phyloP scores from a whole-genome alignment of 1,140 invertebrate species.

The Bombus breviceps region DNA sequence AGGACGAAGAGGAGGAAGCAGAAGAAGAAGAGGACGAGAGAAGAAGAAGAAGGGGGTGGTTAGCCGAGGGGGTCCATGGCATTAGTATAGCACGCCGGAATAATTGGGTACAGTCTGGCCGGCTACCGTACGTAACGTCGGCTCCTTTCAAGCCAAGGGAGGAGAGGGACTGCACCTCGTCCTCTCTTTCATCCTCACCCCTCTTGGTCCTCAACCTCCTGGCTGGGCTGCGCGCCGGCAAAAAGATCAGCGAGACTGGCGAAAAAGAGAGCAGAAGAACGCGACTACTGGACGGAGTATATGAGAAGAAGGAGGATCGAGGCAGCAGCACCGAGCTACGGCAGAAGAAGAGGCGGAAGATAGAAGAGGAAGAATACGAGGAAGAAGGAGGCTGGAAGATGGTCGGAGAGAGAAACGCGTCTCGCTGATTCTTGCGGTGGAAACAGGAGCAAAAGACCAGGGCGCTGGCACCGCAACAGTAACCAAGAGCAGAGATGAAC shows the following conservation, averaged over 20 bases:
- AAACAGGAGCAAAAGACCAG: slow-evolving; percentile 69
- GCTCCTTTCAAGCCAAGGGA: slow-evolving; percentile 73
- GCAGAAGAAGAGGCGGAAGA: background rate
- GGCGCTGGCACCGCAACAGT: slow-evolving; percentile 56
- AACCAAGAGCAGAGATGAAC: slow-evolving; percentile 40
- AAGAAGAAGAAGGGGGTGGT: slow-evolving; percentile 51
- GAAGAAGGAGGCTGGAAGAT: background rate
- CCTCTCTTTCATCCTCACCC: slow-evolving; percentile 36
- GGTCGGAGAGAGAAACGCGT: background rate
- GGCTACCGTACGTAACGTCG: slow-evolving; percentile 79
- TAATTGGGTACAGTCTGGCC: slow-evolving; percentile 81
- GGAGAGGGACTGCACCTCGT: slow-evolving; percentile 52
- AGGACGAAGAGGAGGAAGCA: background rate
- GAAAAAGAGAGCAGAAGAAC: slow-evolving; percentile 66
- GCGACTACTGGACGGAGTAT: slow-evolving; percentile 63
- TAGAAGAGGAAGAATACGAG: background rate
- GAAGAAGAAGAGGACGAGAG: slow-evolving; percentile 7
- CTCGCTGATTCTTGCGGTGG: slow-evolving; percentile 57
- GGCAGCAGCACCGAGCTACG: background rate
- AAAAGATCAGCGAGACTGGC: slow-evolving; percentile 55
- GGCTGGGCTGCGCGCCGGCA: slow-evolving; percentile 58
- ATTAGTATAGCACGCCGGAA: slow-evolving; percentile 80
- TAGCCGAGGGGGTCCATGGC: slow-evolving; percentile 68
- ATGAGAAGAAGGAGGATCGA: slow-evolving; percentile 36
- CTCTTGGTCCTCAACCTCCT: slow-evolving; percentile 53